Evolutionary conservation across 2,113 vertebrate species (phyloP), one percentile per base, ranked within the genome.

Genomic region (Atherinomorus stipes): DNA sequence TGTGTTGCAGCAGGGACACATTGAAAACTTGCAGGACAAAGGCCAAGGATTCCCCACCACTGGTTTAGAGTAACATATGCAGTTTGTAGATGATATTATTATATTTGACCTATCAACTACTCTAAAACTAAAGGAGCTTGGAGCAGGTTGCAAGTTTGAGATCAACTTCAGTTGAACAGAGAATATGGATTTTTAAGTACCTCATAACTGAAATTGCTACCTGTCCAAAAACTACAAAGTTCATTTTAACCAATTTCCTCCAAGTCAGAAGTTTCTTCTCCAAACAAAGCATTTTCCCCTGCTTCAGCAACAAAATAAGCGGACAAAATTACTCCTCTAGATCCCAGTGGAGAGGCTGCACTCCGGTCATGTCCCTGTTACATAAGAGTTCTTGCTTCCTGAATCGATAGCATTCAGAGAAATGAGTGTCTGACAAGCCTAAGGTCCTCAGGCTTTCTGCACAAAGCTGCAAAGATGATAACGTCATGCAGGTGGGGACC

Each of bases 291-390:
- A 1, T 60, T 21, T 23, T 31, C 34, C 44, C 25, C 22, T 28
- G 7, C 49, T 59, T 42, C 54, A 45, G 42, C 23, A 54, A 25
- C 63, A 7, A 44, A 63, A 74, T 45, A 47, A 84, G 34, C 10
- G 37, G n/a, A 81, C 70, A 56, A 4, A 2, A 85, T 83, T 81
- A 80, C 66, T 87, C 84, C 69, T 76, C 53, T 63, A 54, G 54
- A 62, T 38, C 75, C 65, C 56, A 65, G 64, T 16, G 38, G 54
- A 84, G 61, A 63, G 66, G 53, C 72, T 66, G 47, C 59, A 69
- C 59, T 74, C 67, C 12, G 50, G 45, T 76, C 54, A 67, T 88
- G 74, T 64, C 51, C 23, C 54, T 58, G 51, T 86, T 85, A 81
- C 80, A 80, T 80, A 88, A 85, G 54, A 13, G 54, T 4, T 4